Evolutionary conservation across 2,888 invertebrate species (phyloP), one percentile per base, ranked within the genome.

Genomic region (Hemithea aestivaria): DNA sequence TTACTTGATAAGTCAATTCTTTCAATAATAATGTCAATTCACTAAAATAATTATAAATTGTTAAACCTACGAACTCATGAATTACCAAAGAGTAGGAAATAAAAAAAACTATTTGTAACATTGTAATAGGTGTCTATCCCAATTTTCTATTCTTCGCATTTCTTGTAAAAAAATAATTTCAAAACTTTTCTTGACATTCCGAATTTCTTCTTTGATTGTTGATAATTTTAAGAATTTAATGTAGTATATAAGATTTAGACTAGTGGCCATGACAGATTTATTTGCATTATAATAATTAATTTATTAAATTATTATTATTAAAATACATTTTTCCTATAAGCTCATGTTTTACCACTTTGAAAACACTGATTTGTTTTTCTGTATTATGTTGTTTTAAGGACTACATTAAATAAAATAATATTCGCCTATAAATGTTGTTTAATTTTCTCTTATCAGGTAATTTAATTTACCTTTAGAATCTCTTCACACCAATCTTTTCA

Each of bases 361-460:
- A 25, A 43, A 23, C 39, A 43, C 32, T 33, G 50, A 50, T 38
- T 56, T 60, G 54, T 60, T 68, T 41, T 66, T 62, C 59, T 76
- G 74, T 71, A 73, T 73, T 62, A 56, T 62, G 52, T 73, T 73
- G 61, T 65, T 66, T 75, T 73, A 77, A 71, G 60, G 66, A 78
- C 73, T 76, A 77, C 77, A 80, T 78, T 75, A 72, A 78, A 79
- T 75, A 47, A 55, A 67, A 78, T 73, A 82, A 78, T 81, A 83
- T 81, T 81, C 81, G 81, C 82, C 82, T 81, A 73, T 73, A 76
- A 49, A 58, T 48, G 40, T 48, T 62, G 73, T 77, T 77, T 51
- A 68, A 64, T 73, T 51, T 0, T 11, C n/a, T n/a, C n/a, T n/a
- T n/a, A n/a, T n/a, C n/a, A n/a, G n/a, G n/a, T n/a, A n/a, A n/a